Conservation (phyloP, 2,888 invertebrate genomes). For the Xylophagus ater region DNA sequence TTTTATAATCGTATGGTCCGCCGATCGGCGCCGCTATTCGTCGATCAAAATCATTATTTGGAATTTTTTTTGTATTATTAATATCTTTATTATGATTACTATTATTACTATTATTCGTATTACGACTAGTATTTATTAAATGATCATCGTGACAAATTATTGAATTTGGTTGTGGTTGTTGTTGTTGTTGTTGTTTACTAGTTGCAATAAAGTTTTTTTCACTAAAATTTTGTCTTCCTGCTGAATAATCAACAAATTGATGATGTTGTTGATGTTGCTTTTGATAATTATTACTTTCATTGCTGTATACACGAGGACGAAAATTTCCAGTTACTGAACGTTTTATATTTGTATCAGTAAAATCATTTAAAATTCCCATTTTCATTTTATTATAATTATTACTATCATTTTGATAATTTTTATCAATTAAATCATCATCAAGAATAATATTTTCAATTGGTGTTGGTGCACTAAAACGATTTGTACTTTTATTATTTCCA, state of each 20-base stretch:
- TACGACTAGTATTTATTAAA: constrained; percentile 3
- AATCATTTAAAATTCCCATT: constrained; percentile 6
- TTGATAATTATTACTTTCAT: not conserved
- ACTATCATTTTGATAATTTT: not conserved
- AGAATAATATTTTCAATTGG: constrained; percentile 4
- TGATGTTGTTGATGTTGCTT: constrained; percentile 3
- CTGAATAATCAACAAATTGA: constrained; percentile 4
- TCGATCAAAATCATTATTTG: constrained; percentile 16
- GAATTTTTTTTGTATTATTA: constrained; percentile 3
- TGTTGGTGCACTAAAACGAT: constrained; percentile 14
- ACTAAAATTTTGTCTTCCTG: no score
- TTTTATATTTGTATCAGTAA: not conserved
- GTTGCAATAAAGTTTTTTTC: no score
- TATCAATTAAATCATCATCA: not conserved
- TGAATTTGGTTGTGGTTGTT: constrained; percentile 4
- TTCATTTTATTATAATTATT: not conserved
- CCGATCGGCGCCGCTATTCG: constrained; percentile 14
- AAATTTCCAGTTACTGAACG: not conserved
- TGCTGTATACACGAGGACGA: constrained; percentile 8
- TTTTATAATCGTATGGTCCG: constrained; percentile 16
- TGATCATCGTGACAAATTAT: constrained; percentile 3
- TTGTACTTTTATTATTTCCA: constrained; percentile 14
- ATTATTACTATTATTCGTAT: constrained; percentile 7
- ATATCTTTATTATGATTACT: constrained; percentile 7
- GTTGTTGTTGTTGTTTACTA: constrained; percentile 4